A percentile compares a stretch with the other conserved stretches of the same genome.
Evolutionary conservation across 2,888 invertebrate species (phyloP).

Genomic region (Rhodophaea formosa): DNA sequence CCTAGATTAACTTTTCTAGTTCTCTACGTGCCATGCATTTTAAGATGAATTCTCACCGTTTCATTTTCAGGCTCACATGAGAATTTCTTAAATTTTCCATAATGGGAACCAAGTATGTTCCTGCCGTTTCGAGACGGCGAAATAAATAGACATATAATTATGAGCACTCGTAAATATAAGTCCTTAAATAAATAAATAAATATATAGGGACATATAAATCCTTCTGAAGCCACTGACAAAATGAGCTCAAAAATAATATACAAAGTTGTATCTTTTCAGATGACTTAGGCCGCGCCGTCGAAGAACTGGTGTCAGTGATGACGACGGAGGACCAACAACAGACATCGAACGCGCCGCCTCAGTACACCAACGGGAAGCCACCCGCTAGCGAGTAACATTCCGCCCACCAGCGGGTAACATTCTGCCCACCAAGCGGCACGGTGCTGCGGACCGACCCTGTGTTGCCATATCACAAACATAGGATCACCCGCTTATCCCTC

Average conservation of each 20-base stretch:
- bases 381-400: slow-evolving; percentile 51
- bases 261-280: slow-evolving; percentile 70
- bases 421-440: slow-evolving; percentile 36
- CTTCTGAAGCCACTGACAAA: too few relatives aligned
- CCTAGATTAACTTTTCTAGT: too few relatives aligned
- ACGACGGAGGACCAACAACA: slow-evolving; percentile 83
- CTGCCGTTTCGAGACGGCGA: too few relatives aligned
- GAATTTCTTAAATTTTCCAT: too few relatives aligned
- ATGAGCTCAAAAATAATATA: background rate
- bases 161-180: too few relatives aligned
- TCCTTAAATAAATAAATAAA: too few relatives aligned
- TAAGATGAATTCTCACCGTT: too few relatives aligned
- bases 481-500: slow-evolving; percentile 25
- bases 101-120: too few relatives aligned
- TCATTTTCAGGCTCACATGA: too few relatives aligned
- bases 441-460: slow-evolving; percentile 41
- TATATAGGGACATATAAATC: too few relatives aligned
- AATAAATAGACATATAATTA: too few relatives aligned
- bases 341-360: slow-evolving; percentile 63
- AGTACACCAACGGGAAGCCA: slow-evolving; percentile 75
- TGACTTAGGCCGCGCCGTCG: slow-evolving; percentile 93
- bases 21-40: too few relatives aligned
- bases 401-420: background rate
- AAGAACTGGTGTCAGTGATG: slow-evolving; percentile 94
- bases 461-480: slow-evolving; percentile 31